Evolutionary conservation across 1,140 invertebrate species (phyloP).

Genomic region (Drosophila mojavensis): DNA sequence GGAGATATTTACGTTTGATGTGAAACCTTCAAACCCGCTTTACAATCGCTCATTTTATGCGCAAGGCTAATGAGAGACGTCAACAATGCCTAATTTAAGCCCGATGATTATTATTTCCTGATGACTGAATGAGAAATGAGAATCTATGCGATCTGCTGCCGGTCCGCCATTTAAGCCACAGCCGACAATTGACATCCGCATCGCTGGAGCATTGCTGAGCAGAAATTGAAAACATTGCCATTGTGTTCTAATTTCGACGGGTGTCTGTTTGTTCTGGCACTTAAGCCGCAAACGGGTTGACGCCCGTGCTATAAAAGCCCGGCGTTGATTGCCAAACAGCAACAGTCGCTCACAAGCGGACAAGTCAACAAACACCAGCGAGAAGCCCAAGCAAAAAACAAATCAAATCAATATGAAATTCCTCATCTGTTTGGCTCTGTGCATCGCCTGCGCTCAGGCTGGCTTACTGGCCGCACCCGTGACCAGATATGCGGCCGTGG

Average conservation of each 20-base stretch:
- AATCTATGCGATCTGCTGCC: conserved; percentile 11
- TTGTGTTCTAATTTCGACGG: conserved; percentile 31
- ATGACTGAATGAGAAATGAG: conserved; percentile 5
- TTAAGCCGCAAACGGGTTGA: conserved; percentile 35
- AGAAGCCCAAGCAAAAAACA: background rate
- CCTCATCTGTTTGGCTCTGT: conserved; percentile 25
- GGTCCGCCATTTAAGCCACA: conserved; percentile 1
- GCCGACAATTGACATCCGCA: conserved; percentile 15
- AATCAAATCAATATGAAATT: conserved; percentile 42
- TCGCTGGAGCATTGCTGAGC: conserved; percentile 25
- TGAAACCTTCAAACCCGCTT: no score
- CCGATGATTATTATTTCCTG: conserved; percentile 5
- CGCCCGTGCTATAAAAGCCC: conserved; percentile 18
- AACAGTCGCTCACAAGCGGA: conserved; percentile 15
- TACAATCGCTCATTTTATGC: background rate
- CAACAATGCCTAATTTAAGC: background rate
- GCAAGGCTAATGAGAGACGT: no score
- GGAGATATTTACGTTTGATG: no score
- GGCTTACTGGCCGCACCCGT: conserved; percentile 25
- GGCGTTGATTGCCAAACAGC: conserved; percentile 12
- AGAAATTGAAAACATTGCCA: conserved; percentile 32
- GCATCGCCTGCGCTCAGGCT: conserved; percentile 18
- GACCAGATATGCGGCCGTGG: conserved; percentile 17
- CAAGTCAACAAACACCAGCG: conserved; percentile 17
- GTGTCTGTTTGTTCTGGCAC: conserved; percentile 8